Evolutionary conservation across 1,140 invertebrate species (phyloP).

Genomic region (Drosophila neocordata): DNA sequence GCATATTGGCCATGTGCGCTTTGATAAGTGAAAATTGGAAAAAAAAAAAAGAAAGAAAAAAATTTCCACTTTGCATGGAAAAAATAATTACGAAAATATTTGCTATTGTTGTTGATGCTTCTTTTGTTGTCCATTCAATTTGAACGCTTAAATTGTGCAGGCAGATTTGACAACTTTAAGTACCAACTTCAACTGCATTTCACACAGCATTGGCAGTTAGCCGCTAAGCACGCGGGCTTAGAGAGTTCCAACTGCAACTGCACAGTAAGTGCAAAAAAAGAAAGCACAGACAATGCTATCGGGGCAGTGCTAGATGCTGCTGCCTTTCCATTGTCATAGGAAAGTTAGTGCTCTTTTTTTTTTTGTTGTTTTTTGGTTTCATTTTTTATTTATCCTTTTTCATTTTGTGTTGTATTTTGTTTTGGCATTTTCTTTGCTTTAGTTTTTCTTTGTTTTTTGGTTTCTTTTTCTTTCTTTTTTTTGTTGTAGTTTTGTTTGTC

Average conservation of each 20-base stretch:
- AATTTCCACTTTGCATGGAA: slow-evolving; percentile 46
- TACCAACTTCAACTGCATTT: slow-evolving; percentile 52
- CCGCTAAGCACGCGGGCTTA: slow-evolving; percentile 55
- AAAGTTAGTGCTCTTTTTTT: slow-evolving; percentile 59
- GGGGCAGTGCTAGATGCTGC: slow-evolving; percentile 1
- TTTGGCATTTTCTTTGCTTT: slow-evolving; percentile 21
- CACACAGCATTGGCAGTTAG: slow-evolving; percentile 53
- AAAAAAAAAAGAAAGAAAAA: slow-evolving; percentile 79
- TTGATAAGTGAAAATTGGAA: slow-evolving; percentile 82
- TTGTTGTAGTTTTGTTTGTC: too few relatives aligned
- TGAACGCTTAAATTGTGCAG: slow-evolving; percentile 69
- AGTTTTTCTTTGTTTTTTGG: slow-evolving; percentile 22
- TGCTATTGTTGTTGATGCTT: slow-evolving; percentile 23
- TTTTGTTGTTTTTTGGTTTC: slow-evolving; percentile 13
- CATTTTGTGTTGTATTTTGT: slow-evolving; percentile 12
- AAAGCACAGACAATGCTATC: slow-evolving; percentile 39
- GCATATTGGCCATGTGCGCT: slow-evolving; percentile 76
- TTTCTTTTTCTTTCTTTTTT: slow-evolving; percentile 36
- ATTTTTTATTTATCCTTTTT: slow-evolving; percentile 24
- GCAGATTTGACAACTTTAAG: slow-evolving; percentile 73
- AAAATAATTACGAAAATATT: background rate
- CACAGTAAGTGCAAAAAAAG: background rate
- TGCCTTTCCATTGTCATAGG: slow-evolving; percentile 38
- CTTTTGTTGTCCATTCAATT: slow-evolving; percentile 35
- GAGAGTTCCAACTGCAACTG: background rate